phyloP scores from a whole-genome alignment of 2,888 invertebrate species.

The Dynastes grantii region DNA sequence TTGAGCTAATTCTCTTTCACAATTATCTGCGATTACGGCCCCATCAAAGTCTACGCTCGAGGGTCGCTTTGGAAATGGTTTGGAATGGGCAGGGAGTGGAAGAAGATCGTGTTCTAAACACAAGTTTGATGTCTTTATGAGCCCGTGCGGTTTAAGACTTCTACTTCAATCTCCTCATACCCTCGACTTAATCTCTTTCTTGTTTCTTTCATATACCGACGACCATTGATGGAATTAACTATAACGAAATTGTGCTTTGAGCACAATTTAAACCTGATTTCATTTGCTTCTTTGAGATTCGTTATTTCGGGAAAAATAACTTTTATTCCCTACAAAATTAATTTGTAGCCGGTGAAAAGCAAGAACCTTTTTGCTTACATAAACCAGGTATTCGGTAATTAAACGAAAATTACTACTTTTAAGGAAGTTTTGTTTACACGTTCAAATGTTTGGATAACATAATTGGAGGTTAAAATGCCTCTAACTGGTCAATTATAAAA shows the following conservation, averaged over 20 bases:
- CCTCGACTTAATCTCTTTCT: constrained; percentile 53
- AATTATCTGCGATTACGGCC: constrained; percentile 70
- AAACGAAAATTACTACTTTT: too few relatives aligned
- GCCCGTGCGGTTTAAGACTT: constrained; percentile 61
- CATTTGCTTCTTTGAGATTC: too few relatives aligned
- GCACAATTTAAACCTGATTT: neutral
- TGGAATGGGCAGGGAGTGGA: constrained; percentile 46
- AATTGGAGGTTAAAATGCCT: too few relatives aligned
- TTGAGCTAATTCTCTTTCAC: constrained; percentile 68
- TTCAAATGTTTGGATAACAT: too few relatives aligned
- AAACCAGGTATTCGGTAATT: too few relatives aligned
- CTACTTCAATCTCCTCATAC: constrained; percentile 43
- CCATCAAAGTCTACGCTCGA: constrained; percentile 65
- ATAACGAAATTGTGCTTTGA: neutral
- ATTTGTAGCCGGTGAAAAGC: too few relatives aligned
- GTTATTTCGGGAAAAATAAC: too few relatives aligned
- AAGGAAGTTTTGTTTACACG: too few relatives aligned
- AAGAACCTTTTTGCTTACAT: too few relatives aligned
- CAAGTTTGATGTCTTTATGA: constrained; percentile 66
- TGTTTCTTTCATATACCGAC: constrained; percentile 27
- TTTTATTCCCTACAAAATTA: too few relatives aligned
- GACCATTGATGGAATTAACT: constrained; percentile 11
- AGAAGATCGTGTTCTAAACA: constrained; percentile 59
- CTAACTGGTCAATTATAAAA: too few relatives aligned
- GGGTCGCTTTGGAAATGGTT: constrained; percentile 22